Conservation (phyloP, 2,797 vertebrate species). For the Choloepus didactylus region DNA sequence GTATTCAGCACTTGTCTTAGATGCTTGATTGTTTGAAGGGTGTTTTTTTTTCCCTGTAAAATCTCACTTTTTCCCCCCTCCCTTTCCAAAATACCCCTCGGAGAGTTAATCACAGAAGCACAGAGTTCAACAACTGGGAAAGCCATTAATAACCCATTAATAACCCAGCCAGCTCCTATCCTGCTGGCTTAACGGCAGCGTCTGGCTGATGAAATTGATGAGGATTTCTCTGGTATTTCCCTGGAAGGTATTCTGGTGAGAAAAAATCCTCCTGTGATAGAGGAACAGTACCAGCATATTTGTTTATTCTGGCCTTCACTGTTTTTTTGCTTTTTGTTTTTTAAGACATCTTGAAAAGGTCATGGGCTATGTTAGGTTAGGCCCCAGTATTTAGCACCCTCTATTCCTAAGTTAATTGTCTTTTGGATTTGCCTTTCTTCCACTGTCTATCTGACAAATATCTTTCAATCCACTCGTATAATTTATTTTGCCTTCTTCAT, state of each 20-base stretch:
- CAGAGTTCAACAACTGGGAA: slow-evolving; percentile 77
- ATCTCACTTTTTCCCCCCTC: slow-evolving; percentile 56
- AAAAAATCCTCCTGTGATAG: slow-evolving; percentile 48
- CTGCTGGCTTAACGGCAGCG: slow-evolving; percentile 78
- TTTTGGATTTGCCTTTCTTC: not conserved
- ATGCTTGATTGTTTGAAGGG: slow-evolving; percentile 85
- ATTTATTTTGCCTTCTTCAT: not conserved
- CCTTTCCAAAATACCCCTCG: slow-evolving; percentile 73
- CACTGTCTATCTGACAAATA: not conserved
- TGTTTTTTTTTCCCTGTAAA: slow-evolving; percentile 79
- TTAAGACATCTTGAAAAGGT: not conserved
- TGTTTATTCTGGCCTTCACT: not conserved
- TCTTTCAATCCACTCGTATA: not conserved
- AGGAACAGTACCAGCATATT: not conserved
- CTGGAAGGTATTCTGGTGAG: slow-evolving; percentile 67
- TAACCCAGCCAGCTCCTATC: slow-evolving; percentile 73
- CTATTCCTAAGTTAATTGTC: not conserved
- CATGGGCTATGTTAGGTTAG: not conserved
- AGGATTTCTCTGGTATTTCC: slow-evolving; percentile 74
- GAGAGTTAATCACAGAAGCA: slow-evolving; percentile 85
- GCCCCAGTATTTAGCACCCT: not conserved
- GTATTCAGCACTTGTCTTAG: slow-evolving; percentile 72
- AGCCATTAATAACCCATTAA: slow-evolving; percentile 76
- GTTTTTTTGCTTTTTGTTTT: not conserved
- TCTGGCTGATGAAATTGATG: slow-evolving; percentile 78